These are phyloP conservation scores for Cantharis rustica DNA, from an alignment of 2,888 invertebrate species.

Conservation along the genomic window DNA sequence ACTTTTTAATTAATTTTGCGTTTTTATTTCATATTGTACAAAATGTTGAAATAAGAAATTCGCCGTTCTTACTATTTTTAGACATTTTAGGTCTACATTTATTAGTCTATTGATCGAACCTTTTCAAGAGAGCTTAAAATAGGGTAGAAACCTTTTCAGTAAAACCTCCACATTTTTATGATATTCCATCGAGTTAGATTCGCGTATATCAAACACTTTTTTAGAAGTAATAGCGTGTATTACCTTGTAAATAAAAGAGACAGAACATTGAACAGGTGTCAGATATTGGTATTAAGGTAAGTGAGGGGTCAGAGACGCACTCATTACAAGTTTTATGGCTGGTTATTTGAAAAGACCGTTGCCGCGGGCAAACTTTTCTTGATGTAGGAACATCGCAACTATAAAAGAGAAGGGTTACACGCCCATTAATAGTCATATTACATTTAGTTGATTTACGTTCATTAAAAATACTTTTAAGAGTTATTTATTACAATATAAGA, in stretches of 20 bases:
- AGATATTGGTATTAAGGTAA: conserved; percentile 40
- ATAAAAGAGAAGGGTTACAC: conserved; percentile 27
- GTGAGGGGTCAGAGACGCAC: conserved; percentile 34
- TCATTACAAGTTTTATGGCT: conserved; percentile 44
- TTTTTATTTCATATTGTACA: not conserved
- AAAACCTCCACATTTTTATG: conserved; percentile 13
- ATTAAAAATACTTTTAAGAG: not conserved
- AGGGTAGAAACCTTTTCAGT: conserved; percentile 16
- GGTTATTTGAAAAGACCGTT: conserved; percentile 43
- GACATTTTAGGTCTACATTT: conserved; percentile 6
- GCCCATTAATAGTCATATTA: conserved; percentile 28
- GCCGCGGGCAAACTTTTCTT: conserved; percentile 36
- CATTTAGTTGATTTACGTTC: conserved; percentile 7
- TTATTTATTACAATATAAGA: not conserved
- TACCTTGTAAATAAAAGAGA: conserved; percentile 32
- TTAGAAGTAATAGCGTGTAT: conserved; percentile 15
- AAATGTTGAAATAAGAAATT: not conserved
- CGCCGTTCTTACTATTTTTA: not conserved
- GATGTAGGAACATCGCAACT: conserved; percentile 35
- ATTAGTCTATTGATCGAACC: conserved; percentile 16
- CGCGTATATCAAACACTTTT: conserved; percentile 19
- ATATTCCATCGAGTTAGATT: conserved; percentile 16
- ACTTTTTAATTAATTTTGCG: not conserved
- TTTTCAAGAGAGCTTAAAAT: conserved; percentile 16
- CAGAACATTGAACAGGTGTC: conserved; percentile 38